Conservation (phyloP, 2,797 vertebrate genomes). For the Myotis planiceps region DNA sequence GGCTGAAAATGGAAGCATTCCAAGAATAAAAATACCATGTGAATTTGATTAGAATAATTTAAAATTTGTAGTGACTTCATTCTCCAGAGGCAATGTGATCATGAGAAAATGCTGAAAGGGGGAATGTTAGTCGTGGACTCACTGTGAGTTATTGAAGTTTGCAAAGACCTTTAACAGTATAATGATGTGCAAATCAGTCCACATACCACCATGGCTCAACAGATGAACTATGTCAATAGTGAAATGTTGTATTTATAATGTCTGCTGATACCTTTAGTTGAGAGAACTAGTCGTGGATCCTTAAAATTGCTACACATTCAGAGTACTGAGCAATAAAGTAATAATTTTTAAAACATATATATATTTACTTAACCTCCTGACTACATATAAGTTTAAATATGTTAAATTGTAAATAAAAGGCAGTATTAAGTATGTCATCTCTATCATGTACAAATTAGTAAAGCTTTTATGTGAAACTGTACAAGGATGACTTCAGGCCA, state of each 20-base stretch:
- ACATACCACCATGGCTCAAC: constrained; percentile 39
- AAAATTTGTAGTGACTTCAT: constrained; percentile 73
- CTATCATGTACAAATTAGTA: constrained; percentile 30
- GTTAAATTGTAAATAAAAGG: constrained; percentile 60
- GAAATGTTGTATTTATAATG: constrained; percentile 53
- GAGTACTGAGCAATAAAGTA: constrained; percentile 41
- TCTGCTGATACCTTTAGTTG: constrained; percentile 43
- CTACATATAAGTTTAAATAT: constrained; percentile 35
- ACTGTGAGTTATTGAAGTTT: constrained; percentile 1
- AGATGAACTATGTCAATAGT: constrained; percentile 43
- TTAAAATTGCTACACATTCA: constrained; percentile 61
- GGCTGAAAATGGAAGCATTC: constrained; percentile 67
- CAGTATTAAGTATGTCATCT: background rate
- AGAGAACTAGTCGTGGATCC: constrained; percentile 37
- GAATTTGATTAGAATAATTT: constrained; percentile 65
- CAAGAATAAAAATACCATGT: constrained; percentile 73
- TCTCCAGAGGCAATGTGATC: constrained; percentile 65
- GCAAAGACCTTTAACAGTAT: constrained; percentile 39
- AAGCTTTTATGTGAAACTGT: constrained; percentile 63
- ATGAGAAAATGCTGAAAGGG: constrained; percentile 64
- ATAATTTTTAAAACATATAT: constrained; percentile 18
- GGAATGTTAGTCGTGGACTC: constrained; percentile 19
- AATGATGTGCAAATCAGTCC: constrained; percentile 34
- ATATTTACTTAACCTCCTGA: constrained; percentile 30
- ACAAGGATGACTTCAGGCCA: constrained; percentile 37